Base-by-base conservation (phyloP, 2,888 invertebrate genomes). In the Agonum fuliginosum region DNA sequence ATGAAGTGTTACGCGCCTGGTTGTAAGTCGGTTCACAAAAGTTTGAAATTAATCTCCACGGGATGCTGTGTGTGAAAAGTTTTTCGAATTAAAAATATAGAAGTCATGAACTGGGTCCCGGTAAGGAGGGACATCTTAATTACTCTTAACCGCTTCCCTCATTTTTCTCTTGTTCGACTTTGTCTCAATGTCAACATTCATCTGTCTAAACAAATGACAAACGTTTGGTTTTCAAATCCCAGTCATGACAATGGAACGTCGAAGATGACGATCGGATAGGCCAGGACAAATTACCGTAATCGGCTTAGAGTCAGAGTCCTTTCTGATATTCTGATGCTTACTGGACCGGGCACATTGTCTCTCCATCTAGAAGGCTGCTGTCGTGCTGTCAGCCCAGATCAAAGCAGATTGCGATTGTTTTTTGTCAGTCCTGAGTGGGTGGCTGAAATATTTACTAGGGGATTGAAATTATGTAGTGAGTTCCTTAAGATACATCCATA, bases 201-300 rank as follows among this genome's bases (percentile, higher is more conserved):
- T 24, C 54, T 54, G 54, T 54, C 54, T 12, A 54, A 54, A 54
- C 54, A 62, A 62, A 62, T 62, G 58, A 62, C 58, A 62, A 62
- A 62, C 58, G 58, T 12, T 34, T 30, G 8, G 3, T 6, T 54
- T 30, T 8, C 30, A 30, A 30, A 30, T 30, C 30, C 6, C 20
- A 20, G 48, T 48, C 54, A 54, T 54, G 58, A 62, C 58, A 62
- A 62, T 62, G 58, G 58, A 27, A 62, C 30, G 27, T 62, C 30
- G 58, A 62, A 62, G 58, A 62, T 62, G 67, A 67, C 41, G 67
- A 41, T 67, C 41, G 41, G 37, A 67, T 37, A 67, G 58, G 14
- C 17, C 30, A 67, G 72, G 72, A 72, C 72, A 72, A 72, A 72
- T 72, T 72, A 72, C 54, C 51, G 72, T 72, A 72, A 72, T 51